Evolutionary conservation across 2,888 invertebrate genomes (phyloP).

Genomic region (Helobdella robusta): DNA sequence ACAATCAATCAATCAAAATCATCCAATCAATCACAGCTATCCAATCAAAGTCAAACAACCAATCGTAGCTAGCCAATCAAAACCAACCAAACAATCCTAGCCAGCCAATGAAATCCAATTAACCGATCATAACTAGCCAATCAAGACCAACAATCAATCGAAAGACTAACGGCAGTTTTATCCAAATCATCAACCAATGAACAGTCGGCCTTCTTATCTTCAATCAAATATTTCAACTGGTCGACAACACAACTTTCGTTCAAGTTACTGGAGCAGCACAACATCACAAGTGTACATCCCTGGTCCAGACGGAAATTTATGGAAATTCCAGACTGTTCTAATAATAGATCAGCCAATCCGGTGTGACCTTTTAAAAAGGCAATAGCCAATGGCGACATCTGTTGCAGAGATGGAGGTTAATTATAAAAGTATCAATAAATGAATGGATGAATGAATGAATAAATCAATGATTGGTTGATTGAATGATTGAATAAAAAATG

Average conservation of each 20-base stretch:
- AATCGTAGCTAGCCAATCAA: background rate
- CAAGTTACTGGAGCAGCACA: slow-evolving; percentile 45
- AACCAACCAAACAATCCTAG: background rate
- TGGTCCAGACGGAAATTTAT: slow-evolving; percentile 43
- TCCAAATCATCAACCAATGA: slow-evolving; percentile 47
- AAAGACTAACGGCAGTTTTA: slow-evolving; percentile 48
- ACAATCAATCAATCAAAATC: no score
- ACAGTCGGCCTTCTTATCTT: slow-evolving; percentile 49
- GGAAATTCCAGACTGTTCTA: slow-evolving; percentile 47
- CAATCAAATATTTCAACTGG: slow-evolving; percentile 49
- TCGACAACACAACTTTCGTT: slow-evolving; percentile 40
- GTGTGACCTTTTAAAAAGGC: slow-evolving; percentile 53
- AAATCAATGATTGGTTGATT: background rate
- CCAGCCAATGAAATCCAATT: background rate
- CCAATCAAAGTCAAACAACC: background rate
- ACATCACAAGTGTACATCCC: slow-evolving; percentile 49
- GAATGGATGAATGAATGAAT: background rate
- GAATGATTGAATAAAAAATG: background rate
- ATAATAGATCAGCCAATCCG: slow-evolving; percentile 51
- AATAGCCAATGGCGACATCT: slow-evolving; percentile 52
- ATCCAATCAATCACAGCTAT: no score
- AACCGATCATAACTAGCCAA: background rate
- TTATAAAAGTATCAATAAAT: no score
- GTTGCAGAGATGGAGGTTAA: no score
- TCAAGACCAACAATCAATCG: background rate